Evolutionary conservation across 2,888 invertebrate species (phyloP).

Genomic region (Conchocele bisecta): DNA sequence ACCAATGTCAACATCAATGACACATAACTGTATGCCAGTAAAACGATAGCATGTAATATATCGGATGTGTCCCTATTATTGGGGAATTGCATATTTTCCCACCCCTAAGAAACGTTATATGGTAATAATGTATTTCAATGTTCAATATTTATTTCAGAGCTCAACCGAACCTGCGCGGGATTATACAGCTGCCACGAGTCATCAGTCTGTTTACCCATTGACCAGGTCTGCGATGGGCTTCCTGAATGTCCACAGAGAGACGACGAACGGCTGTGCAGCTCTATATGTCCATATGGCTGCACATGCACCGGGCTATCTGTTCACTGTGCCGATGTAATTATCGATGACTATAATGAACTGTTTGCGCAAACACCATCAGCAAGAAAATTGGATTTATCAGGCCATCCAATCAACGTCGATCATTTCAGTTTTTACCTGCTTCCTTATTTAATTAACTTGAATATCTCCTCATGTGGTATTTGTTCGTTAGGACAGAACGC

Average conservation of each 20-base stretch:
- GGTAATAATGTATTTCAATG: no score
- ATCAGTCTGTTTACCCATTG: constrained; percentile 30
- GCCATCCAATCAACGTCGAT: not conserved
- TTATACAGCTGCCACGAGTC: constrained; percentile 34
- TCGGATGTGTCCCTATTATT: no score
- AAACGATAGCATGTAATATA: no score
- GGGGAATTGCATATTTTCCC: no score
- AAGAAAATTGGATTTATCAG: constrained; percentile 24
- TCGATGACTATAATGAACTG: no score
- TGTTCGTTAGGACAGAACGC: not conserved
- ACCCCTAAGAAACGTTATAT: no score
- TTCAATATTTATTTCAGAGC: no score
- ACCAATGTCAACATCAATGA: no score
- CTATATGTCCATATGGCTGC: constrained; percentile 34
- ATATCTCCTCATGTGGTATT: constrained; percentile 10
- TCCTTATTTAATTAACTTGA: constrained; percentile 20
- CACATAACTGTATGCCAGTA: no score
- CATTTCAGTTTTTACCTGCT: not conserved
- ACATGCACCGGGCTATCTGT: constrained; percentile 32
- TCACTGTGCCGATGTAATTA: constrained; percentile 2
- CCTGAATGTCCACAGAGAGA: constrained; percentile 48
- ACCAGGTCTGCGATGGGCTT: constrained; percentile 53
- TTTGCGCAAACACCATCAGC: not conserved
- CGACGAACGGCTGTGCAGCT: constrained; percentile 57
- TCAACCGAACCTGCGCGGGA: constrained; percentile 24